phyloP scores from a whole-genome alignment of 2,888 invertebrate genomes.

The Listrodromus nycthemerus region DNA sequence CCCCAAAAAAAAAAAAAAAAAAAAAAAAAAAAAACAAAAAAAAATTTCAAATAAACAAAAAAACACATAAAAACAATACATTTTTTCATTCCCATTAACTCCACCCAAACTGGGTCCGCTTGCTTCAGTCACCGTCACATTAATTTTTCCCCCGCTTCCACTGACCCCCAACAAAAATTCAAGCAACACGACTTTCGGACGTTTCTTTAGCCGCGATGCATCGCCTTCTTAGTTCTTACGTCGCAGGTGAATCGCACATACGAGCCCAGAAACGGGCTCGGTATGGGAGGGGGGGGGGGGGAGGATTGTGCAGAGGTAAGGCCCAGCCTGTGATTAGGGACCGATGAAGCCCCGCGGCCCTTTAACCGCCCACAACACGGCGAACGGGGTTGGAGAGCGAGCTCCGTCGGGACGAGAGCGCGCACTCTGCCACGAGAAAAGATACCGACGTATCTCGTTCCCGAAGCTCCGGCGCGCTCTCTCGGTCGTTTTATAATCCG shows the following conservation, averaged over 20 bases:
- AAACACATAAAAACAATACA: not conserved
- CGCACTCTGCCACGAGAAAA: slow-evolving; percentile 53
- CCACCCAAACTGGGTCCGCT: too few relatives aligned
- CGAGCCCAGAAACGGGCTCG: not conserved
- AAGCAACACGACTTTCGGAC: slow-evolving; percentile 40
- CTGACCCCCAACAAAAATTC: too few relatives aligned
- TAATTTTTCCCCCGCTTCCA: not conserved
- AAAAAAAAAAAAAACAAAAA: not conserved
- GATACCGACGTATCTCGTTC: slow-evolving; percentile 59
- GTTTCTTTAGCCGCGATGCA: not conserved
- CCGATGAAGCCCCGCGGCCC: slow-evolving; percentile 73
- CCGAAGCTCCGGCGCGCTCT: not conserved
- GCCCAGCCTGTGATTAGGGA: slow-evolving; percentile 83
- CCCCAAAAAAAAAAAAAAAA: not conserved
- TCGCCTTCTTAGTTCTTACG: slow-evolving; percentile 4
- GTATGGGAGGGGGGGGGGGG: slow-evolving; percentile 26
- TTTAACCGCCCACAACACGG: slow-evolving; percentile 81
- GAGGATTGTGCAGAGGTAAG: slow-evolving; percentile 57
- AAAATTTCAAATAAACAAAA: not conserved
- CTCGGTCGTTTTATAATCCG: slow-evolving; percentile 17
- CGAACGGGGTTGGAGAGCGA: slow-evolving; percentile 68
- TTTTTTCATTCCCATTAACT: not conserved
- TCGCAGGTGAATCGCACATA: slow-evolving; percentile 23
- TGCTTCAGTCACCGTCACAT: too few relatives aligned
- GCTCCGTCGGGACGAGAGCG: slow-evolving; percentile 29